Base-by-base conservation (phyloP, 2,797 vertebrate genomes). In the Epinephelus malabaricus region DNA sequence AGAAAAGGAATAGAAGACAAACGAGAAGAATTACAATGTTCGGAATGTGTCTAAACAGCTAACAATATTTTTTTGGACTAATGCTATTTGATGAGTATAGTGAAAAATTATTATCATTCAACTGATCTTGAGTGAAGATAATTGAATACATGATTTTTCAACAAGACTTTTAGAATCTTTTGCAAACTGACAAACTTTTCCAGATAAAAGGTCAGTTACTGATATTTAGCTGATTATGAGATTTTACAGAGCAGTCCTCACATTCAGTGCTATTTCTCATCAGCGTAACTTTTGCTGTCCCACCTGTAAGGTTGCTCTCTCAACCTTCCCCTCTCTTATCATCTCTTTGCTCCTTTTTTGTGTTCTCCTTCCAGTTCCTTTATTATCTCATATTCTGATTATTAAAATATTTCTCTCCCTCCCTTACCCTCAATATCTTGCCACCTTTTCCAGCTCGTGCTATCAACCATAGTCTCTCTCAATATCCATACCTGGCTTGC, bases 351-450 rank as follows among this genome's bases (percentile, higher is more conserved):
- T 53, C 6, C 6, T 59, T 53, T 56, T 70, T 66, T 62, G 65
- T 77, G 40, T 58, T 56, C 50, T 54, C 18, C n/a, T 40, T 38
- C 18, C 12, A 60, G 1, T 47, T 68, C 5, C 69, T 76, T 61
- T 53, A 75, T 71, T 62, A 69, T 60, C 38, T 66, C 51, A 46
- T 1, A 1, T 54, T 58, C 23, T 64, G 9, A 13, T 72, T 76
- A 64, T 63, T 49, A 60, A 72, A 75, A 47, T 23, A 6, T 27
- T 21, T 54, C 5, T 53, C 21, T 62, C 18, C 6, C 18, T 30
- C n/a, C 49, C 15, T 67, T 23, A 69, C 0, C 0, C 4, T 65
- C 27, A 54, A 4, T 62, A 45, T 77, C n/a, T 51, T 61, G 49
- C 15, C 55, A 11, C 38, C 3, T 67, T 51, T 72, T 23, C 10